Base-by-base conservation (phyloP, 2,797 vertebrate species). In the Coregonus sp. region DNA sequence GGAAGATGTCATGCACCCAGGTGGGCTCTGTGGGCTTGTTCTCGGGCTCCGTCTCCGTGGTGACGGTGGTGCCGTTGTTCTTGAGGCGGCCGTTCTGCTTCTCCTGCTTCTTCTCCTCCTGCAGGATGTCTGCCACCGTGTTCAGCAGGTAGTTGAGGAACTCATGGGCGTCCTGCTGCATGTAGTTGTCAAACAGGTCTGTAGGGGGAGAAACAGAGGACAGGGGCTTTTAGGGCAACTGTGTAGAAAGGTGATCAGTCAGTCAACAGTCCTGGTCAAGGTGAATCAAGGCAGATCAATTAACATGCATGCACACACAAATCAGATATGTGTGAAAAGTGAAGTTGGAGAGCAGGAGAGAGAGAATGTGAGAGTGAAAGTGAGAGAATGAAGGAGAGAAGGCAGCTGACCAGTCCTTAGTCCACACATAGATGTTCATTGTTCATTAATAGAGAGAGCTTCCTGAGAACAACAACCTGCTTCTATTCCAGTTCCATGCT, bases 161-260 rank as follows among this genome's bases (percentile, higher is more conserved):
- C 77, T 99, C 97, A 0, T 99, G 98, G 61, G 98, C 98, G 15
- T 99, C 98, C 90, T 99, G 98, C 84, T 99, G 98, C 98, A 99
- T 99, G 94, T 99, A 99, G 94, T 99, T 99, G 88, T 99, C 98
- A 80, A 99, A 99, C 87, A 99, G 95, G 92, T 99, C 98, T 99
- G 94, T 4, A 78, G 76, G 81, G 0, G 37, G n/a, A 52, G 40
- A 72, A 4, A 61, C 25, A 1, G 52, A 69, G 65, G 29, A 31
- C 6, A 51, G 37, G 31, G n/a, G 52, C n/a, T 37, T 25, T 71
- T n/a, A 65, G 20, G 59, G 59, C 20, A 20, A 25, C 59, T 7
- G 59, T 11, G n/a, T 14, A 3, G 20, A 33, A 3, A 18, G 4
- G 35, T 70, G n/a, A 56, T 4, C 25, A 37, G 14, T 29, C 56